phyloP scores from a whole-genome alignment of 2,888 invertebrate species.

The Chalcosyrphus nemorum region DNA sequence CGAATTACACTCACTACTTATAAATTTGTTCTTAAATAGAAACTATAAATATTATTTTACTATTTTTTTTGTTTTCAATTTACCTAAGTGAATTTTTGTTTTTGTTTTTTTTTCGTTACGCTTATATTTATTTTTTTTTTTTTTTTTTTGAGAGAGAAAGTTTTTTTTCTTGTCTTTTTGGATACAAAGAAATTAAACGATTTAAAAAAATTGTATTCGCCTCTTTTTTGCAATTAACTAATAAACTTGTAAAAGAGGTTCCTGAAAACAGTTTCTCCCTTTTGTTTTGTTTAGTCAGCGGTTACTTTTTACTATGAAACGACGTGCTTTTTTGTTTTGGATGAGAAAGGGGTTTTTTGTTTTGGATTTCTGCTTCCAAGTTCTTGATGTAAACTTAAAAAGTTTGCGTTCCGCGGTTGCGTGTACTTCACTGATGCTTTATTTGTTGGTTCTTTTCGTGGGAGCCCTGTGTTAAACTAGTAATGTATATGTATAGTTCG shows the following conservation, averaged over 20 bases:
- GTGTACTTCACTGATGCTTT: conserved; percentile 54
- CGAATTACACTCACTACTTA: conserved; percentile 52
- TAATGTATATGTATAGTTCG: conserved; percentile 71
- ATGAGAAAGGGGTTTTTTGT: too few species aligned
- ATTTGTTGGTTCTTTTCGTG: conserved; percentile 28
- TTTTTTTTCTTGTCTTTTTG: conserved; percentile 24
- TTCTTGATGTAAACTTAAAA: conserved; percentile 13
- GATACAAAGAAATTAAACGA: conserved; percentile 49
- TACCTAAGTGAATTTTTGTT: conserved; percentile 48
- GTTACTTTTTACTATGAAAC: conserved; percentile 17
- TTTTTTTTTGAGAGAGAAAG: conserved; percentile 3
- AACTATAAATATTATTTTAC: conserved; percentile 66
- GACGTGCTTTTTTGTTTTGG: conserved; percentile 20
- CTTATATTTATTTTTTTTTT: conserved; percentile 34
- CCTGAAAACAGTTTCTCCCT: conserved; percentile 43
- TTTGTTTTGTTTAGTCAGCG: conserved; percentile 6
- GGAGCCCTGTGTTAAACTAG: conserved; percentile 55
- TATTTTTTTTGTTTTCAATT: conserved; percentile 71
- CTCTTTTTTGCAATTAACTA: conserved; percentile 70
- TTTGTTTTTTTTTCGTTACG: conserved; percentile 44
- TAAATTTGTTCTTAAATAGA: conserved; percentile 34
- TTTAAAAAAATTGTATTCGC: conserved; percentile 29
- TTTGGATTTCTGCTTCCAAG: conserved; percentile 43
- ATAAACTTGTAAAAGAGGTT: conserved; percentile 71
- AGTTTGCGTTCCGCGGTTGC: conserved; percentile 11